phyloP scores from a whole-genome alignment of 2,797 vertebrate genomes.

The Phylloscopus collybita region DNA sequence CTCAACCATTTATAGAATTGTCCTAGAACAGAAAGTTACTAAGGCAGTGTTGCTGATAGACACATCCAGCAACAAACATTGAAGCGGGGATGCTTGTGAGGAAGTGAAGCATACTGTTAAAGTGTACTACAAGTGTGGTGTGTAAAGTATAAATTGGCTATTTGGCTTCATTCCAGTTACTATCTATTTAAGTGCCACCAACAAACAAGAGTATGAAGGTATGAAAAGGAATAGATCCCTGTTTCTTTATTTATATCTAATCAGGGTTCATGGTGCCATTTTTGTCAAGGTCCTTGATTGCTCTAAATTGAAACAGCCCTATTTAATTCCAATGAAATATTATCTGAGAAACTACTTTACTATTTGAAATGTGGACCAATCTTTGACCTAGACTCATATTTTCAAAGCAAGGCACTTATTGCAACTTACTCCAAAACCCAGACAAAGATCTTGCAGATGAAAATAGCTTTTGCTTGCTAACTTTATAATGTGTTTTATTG shows the following conservation, averaged over 20 bases:
- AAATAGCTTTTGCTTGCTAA: neutral
- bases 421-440: neutral
- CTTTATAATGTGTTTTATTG: neutral
- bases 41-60: neutral
- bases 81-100: neutral
- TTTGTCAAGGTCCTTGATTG: neutral
- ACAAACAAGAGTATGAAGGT: neutral
- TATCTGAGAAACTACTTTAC: neutral
- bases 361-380: neutral
- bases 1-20: neutral
- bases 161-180: conserved; percentile 39
- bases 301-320: neutral
- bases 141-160: neutral
- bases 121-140: neutral
- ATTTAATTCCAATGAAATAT: neutral
- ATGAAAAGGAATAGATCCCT: neutral
- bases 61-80: neutral
- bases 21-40: neutral
- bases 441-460: neutral
- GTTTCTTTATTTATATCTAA: neutral
- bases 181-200: neutral
- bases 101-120: neutral
- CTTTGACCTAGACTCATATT: neutral
- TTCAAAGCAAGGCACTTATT: neutral
- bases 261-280: neutral